Evolutionary conservation across 1,140 invertebrate species (phyloP).

Genomic region (Drosophila chauvacae): DNA sequence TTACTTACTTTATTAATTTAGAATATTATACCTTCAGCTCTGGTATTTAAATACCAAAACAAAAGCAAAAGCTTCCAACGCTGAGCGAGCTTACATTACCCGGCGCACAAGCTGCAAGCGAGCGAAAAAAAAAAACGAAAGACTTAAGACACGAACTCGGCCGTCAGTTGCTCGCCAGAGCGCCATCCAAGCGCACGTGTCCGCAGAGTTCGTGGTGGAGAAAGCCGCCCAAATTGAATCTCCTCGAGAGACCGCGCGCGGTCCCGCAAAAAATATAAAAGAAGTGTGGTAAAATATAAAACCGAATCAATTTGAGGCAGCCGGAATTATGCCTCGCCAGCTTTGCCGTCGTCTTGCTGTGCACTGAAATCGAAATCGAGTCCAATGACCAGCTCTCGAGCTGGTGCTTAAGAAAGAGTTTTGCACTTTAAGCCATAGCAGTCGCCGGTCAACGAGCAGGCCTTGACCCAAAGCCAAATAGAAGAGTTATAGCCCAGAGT

Average conservation of each 20-base stretch:
- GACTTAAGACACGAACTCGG: constrained; percentile 66
- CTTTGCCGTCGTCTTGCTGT: constrained; percentile 43
- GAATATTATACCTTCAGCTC: neutral
- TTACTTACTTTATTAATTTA: neutral
- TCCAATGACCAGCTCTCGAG: constrained; percentile 72
- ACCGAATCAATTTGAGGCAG: constrained; percentile 56
- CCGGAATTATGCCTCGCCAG: constrained; percentile 73
- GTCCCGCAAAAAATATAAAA: constrained; percentile 45
- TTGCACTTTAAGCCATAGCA: constrained; percentile 28
- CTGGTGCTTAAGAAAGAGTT: constrained; percentile 33
- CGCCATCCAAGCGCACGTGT: constrained; percentile 60
- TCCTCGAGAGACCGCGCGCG: constrained; percentile 37
- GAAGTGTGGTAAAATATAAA: constrained; percentile 39
- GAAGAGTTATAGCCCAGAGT: constrained; percentile 19
- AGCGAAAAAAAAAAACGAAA: constrained; percentile 59
- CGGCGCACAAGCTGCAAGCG: constrained; percentile 4
- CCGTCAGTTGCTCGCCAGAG: constrained; percentile 59
- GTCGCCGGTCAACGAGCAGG: constrained; percentile 32
- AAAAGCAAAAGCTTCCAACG: constrained; percentile 25
- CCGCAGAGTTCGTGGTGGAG: constrained; percentile 13
- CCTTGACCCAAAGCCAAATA: constrained; percentile 48
- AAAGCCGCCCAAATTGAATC: constrained; percentile 47
- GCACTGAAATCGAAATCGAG: constrained; percentile 69
- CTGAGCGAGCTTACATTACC: constrained; percentile 42
- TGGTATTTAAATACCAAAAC: constrained; percentile 27